phyloP scores from a whole-genome alignment of 2,888 invertebrate genomes.

The Ptychoptera contaminata region DNA sequence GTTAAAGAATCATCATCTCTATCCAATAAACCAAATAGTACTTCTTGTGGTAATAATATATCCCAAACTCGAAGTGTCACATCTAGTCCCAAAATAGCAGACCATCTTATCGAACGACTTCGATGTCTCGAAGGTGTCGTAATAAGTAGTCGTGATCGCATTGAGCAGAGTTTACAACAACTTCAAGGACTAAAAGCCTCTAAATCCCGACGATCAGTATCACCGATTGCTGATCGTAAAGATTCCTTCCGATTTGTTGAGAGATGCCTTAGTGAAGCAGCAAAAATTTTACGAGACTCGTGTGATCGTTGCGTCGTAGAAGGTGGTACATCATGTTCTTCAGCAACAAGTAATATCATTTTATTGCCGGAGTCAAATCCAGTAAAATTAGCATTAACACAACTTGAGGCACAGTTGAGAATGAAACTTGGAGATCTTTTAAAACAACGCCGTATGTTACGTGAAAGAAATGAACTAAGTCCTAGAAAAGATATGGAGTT shows the following conservation, averaged over 20 bases:
- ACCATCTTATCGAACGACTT: slow-evolving; percentile 40
- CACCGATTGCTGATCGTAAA: slow-evolving; percentile 48
- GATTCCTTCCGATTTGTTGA: slow-evolving; percentile 47
- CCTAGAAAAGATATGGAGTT: slow-evolving; percentile 50
- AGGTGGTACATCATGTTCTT: slow-evolving; percentile 7
- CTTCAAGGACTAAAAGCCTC: slow-evolving; percentile 44
- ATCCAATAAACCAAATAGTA: slow-evolving; percentile 13
- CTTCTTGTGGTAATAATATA: slow-evolving; percentile 23
- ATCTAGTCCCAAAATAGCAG: slow-evolving; percentile 31
- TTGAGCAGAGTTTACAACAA: slow-evolving; percentile 50
- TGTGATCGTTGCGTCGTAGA: slow-evolving; percentile 42
- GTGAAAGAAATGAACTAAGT: slow-evolving; percentile 51
- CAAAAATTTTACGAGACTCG: slow-evolving; percentile 41
- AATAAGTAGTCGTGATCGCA: slow-evolving; percentile 46
- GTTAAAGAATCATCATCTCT: slow-evolving; percentile 21
- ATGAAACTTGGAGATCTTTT: slow-evolving; percentile 53
- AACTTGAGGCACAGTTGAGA: slow-evolving; percentile 49
- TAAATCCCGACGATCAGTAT: slow-evolving; percentile 44
- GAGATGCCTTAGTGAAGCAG: slow-evolving; percentile 44
- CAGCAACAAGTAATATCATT: slow-evolving; percentile 23
- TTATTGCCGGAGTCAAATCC: slow-evolving; percentile 34
- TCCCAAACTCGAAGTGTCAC: slow-evolving; percentile 17
- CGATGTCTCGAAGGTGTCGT: slow-evolving; percentile 45
- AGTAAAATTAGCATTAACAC: slow-evolving; percentile 42
- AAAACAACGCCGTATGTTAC: slow-evolving; percentile 46